phyloP scores from a whole-genome alignment of 2,797 vertebrate genomes.

The Malurus leucopterus region DNA sequence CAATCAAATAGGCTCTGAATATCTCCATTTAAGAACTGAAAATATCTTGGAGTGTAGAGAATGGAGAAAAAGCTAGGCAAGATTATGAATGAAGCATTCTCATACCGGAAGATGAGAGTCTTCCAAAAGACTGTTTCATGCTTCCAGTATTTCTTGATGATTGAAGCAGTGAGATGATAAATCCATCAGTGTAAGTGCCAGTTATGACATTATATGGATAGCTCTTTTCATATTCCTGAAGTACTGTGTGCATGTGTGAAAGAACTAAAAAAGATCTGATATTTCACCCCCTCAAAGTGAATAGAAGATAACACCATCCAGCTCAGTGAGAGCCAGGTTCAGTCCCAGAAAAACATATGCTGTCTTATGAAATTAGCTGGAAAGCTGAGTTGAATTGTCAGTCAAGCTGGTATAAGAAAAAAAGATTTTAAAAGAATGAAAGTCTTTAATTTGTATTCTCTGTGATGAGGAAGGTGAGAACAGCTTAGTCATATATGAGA shows the following conservation, averaged over 20 bases:
- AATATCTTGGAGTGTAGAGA: not conserved
- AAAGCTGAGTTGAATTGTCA: slow-evolving; percentile 20
- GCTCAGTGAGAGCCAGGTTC: not conserved
- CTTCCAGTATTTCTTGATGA: slow-evolving; percentile 24
- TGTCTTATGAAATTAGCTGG: slow-evolving; percentile 25
- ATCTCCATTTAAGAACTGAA: slow-evolving; percentile 2
- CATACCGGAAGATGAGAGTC: not conserved
- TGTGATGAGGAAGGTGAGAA: not conserved
- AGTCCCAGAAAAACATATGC: slow-evolving; percentile 1
- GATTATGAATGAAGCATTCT: slow-evolving; percentile 31
- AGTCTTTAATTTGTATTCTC: not conserved
- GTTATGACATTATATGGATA: not conserved
- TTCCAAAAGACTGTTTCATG: not conserved
- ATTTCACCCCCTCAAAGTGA: not conserved
- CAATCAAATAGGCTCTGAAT: not conserved
- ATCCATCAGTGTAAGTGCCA: slow-evolving; percentile 12
- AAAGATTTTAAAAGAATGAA: slow-evolving; percentile 10
- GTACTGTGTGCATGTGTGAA: slow-evolving; percentile 28
- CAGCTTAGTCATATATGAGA: not conserved
- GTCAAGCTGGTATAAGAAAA: slow-evolving; percentile 16
- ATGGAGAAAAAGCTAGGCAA: not conserved
- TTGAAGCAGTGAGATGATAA: slow-evolving; percentile 23
- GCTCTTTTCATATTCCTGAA: slow-evolving; percentile 8
- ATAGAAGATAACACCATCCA: not conserved
- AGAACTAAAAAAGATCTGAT: slow-evolving; percentile 9